phyloP scores from a whole-genome alignment of 2,113 vertebrate genomes.

The Galbula dea region DNA sequence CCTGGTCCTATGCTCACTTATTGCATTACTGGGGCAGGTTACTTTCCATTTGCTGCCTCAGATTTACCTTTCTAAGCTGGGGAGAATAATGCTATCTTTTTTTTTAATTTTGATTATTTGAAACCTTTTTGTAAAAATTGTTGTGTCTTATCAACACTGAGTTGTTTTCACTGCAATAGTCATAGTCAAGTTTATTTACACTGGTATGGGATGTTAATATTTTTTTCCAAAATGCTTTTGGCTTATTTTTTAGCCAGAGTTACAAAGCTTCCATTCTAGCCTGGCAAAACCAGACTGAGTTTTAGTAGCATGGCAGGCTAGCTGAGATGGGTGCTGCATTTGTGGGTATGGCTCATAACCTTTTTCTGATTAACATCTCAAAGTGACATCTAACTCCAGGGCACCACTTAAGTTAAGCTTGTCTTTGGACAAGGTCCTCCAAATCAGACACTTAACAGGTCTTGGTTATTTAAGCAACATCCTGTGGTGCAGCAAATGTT shows the following conservation, averaged over 20 bases:
- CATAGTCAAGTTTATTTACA: background rate
- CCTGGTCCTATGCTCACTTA: background rate
- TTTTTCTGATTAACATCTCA: background rate
- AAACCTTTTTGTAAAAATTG: background rate
- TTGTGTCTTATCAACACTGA: background rate
- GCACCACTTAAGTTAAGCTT: background rate
- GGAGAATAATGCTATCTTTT: background rate
- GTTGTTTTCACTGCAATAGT: background rate
- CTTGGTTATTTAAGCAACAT: background rate
- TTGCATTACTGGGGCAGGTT: background rate
- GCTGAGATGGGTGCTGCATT: fast-evolving
- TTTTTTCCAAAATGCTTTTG: background rate
- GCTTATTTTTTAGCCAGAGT: background rate
- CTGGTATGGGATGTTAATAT: background rate
- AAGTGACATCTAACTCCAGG: fast-evolving
- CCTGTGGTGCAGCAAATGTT: background rate
- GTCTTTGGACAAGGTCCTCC: background rate
- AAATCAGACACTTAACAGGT: background rate
- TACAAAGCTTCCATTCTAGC: background rate
- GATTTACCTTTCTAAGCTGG: background rate
- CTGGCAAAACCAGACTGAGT: background rate
- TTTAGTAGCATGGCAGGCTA: background rate
- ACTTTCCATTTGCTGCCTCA: background rate
- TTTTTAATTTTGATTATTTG: background rate
- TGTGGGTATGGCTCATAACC: background rate